A percentile compares a stretch with the other conserved stretches of the same genome.
phyloP scores from a whole-genome alignment of 2,797 vertebrate genomes.

The Notolabrus celidotus region DNA sequence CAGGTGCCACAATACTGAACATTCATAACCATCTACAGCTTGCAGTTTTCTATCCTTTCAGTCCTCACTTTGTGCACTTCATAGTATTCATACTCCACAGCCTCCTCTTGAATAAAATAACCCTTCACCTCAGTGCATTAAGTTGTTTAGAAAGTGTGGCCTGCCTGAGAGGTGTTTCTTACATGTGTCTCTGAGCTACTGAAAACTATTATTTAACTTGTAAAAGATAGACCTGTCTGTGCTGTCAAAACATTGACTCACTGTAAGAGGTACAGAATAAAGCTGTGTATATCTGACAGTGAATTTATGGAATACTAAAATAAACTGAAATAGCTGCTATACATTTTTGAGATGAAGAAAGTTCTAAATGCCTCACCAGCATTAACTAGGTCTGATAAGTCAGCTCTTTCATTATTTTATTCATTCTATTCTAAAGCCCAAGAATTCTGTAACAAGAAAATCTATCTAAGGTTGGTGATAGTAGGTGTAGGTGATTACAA shows the following conservation, averaged over 20 bases:
- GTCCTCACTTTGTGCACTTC: slow-evolving; percentile 5
- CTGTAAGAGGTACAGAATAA: slow-evolving; percentile 19
- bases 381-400: not conserved
- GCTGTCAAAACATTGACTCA: slow-evolving; percentile 27
- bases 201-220: slow-evolving; percentile 14
- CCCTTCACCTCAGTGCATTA: slow-evolving; percentile 13
- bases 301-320: not conserved
- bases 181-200: slow-evolving; percentile 19
- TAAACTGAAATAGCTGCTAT: not conserved
- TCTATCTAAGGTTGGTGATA: too few relatives aligned
- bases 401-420: not conserved
- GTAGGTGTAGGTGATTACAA: too few relatives aligned
- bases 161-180: slow-evolving; percentile 17
- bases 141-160: slow-evolving; percentile 22
- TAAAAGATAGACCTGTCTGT: slow-evolving; percentile 22
- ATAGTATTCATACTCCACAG: not conserved
- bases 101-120: slow-evolving; percentile 6
- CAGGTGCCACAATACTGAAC: not conserved
- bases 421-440: not conserved
- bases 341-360: not conserved
- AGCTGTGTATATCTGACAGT: not conserved
- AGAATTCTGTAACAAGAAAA: not conserved
- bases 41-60: not conserved
- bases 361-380: too few relatives aligned
- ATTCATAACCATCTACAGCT: not conserved